Evolutionary conservation across 1,140 invertebrate genomes (phyloP), one percentile per base, ranked within the genome.

Genomic region (Schlechtendalia chinensis): DNA sequence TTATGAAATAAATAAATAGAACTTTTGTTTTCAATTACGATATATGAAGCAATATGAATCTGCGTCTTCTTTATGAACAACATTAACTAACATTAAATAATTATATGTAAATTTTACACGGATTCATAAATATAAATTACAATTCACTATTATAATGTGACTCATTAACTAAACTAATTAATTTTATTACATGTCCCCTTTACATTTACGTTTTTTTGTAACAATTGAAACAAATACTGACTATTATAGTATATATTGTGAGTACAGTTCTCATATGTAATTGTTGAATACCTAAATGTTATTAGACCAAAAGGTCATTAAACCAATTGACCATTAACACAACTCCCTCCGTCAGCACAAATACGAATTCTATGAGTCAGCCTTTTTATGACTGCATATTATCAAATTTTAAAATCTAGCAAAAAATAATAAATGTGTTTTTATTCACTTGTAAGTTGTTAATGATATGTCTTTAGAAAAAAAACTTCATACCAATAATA

Each of bases 281-380:
- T 29, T 72, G 69, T 72, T 16, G 10, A 53, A 53, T 72, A 29
- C 69, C 47, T 72, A 72, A 29, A 54, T 72, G 16, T 47, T 50
- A 50, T 14, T n/a, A n/a, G n/a, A n/a, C n/a, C n/a, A n/a, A n/a
- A n/a, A n/a, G 29, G 69, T 72, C 69, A 72, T 72, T 72, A 72
- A 72, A 54, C 47, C 69, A 72, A 72, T 72, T 72, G 69, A 24
- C 17, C 69, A 72, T 72, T n/a, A 53, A 54, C 50, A 29, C 10
- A 45, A 53, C 69, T 54, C 50, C 24, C 69, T 29, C 8, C 47
- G 50, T 72, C n/a, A 6, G 67, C 29, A 19, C 12, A 53, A 27
- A 27, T 53, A 54, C 24, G 24, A 54, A 32, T 69, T 69, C 67
- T 50, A 72, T 72, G 69, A 72, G 69, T 72, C 69, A 72, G 69